These are phyloP conservation scores for Ictidomys tridecemlineatus DNA, from an alignment of 2,113 vertebrate species.

Conservation along the genomic window DNA sequence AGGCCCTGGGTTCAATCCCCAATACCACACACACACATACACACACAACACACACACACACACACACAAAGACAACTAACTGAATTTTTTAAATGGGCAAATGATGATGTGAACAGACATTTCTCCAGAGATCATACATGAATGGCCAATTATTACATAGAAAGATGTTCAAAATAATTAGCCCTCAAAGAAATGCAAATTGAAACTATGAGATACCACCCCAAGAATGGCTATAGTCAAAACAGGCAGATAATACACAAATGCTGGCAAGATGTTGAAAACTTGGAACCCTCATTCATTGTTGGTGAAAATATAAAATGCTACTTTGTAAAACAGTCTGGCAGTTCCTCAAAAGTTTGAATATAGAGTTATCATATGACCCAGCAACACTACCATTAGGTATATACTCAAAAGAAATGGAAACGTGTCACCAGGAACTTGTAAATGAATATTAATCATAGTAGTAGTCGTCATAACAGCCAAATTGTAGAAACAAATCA, in stretches of 20 bases:
- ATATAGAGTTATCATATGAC: not conserved
- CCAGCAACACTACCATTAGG: not conserved
- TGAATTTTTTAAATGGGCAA: not conserved
- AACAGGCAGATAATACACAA: not conserved
- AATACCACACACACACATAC: no score
- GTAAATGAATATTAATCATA: not conserved
- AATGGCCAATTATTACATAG: not conserved
- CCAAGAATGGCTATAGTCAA: not conserved
- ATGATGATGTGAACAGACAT: not conserved
- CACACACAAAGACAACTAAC: not conserved
- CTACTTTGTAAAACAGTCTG: slow-evolving; percentile 10
- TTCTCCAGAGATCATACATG: not conserved
- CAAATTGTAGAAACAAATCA: not conserved
- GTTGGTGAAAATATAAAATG: not conserved
- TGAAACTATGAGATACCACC: not conserved
- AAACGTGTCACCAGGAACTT: not conserved
- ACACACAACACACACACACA: no score
- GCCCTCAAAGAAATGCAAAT: not conserved
- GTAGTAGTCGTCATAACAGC: not conserved
- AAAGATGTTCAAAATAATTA: not conserved
- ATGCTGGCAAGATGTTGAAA: not conserved
- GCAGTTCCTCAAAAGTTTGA: not conserved
- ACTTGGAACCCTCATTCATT: not conserved
- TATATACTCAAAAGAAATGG: not conserved
- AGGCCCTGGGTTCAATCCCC: no score